phyloP scores from a whole-genome alignment of 2,113 vertebrate genomes.

The Peromyscus maniculatus region DNA sequence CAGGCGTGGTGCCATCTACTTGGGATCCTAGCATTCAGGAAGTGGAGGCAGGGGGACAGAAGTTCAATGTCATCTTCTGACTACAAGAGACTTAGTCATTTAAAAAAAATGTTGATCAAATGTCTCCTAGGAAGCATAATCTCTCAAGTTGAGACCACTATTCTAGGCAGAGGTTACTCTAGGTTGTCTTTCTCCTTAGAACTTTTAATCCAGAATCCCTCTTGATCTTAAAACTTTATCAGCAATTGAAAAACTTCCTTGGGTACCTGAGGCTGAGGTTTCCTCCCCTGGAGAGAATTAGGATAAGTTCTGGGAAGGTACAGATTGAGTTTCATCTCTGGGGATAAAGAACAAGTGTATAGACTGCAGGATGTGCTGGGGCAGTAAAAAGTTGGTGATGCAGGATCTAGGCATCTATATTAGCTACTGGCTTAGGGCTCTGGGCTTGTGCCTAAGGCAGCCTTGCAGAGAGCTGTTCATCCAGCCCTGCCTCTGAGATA shows the following conservation, averaged over 20 bases:
- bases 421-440: neutral
- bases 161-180: neutral
- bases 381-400: neutral
- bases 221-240: slow-evolving; percentile 31
- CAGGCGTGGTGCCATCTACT: neutral
- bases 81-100: neutral
- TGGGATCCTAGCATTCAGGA: neutral
- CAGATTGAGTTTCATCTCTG: neutral
- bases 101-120: neutral
- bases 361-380: neutral
- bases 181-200: neutral
- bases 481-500: neutral
- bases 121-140: neutral
- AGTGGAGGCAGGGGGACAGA: neutral
- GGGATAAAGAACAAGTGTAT: neutral
- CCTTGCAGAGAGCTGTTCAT: neutral
- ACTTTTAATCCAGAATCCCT: neutral
- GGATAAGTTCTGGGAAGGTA: neutral
- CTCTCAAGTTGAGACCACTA: neutral
- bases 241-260: neutral
- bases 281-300: neutral
- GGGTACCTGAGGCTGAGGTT: neutral
- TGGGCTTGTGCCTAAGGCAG: neutral
- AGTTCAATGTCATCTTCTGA: neutral
- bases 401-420: too few species aligned